phyloP scores from a whole-genome alignment of 2,888 invertebrate genomes.

The Sycophila texana region DNA sequence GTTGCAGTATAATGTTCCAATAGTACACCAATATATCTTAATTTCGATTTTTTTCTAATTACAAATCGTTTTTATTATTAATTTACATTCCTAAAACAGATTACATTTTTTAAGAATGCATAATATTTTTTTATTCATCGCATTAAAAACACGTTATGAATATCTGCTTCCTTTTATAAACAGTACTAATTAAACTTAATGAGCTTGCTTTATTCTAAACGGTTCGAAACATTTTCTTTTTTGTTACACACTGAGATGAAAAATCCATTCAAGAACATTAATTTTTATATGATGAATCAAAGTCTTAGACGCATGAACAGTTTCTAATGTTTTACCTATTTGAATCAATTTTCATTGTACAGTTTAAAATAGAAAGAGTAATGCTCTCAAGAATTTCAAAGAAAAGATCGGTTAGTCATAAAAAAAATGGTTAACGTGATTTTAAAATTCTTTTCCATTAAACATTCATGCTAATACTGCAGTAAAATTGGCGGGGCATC shows the following conservation, averaged over 20 bases:
- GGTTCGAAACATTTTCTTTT: constrained; percentile 3
- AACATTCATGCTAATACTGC: constrained; percentile 60
- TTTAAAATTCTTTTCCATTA: constrained; percentile 55
- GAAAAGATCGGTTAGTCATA: constrained; percentile 9
- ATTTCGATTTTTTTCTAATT: constrained; percentile 2
- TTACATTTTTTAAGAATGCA: not conserved
- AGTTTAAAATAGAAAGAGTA: constrained; percentile 15
- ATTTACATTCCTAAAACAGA: constrained; percentile 15
- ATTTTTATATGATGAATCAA: constrained; percentile 47
- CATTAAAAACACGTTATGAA: constrained; percentile 8
- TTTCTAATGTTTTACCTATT: constrained; percentile 16
- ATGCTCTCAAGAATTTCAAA: constrained; percentile 17
- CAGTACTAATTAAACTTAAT: not conserved
- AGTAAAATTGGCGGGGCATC: constrained; percentile 46
- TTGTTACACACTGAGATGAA: constrained; percentile 13
- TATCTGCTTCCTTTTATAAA: constrained; percentile 4
- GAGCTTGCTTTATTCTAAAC: not conserved
- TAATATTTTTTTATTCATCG: constrained; percentile 2
- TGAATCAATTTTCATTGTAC: not conserved
- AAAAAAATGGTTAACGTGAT: constrained; percentile 7
- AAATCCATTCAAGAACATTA: constrained; percentile 51
- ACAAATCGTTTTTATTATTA: not conserved
- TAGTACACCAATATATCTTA: constrained; percentile 10
- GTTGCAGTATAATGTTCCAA: not conserved
- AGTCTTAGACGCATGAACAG: constrained; percentile 19